Conservation (phyloP, 2,888 invertebrate genomes). For the Athetis lepigone region DNA sequence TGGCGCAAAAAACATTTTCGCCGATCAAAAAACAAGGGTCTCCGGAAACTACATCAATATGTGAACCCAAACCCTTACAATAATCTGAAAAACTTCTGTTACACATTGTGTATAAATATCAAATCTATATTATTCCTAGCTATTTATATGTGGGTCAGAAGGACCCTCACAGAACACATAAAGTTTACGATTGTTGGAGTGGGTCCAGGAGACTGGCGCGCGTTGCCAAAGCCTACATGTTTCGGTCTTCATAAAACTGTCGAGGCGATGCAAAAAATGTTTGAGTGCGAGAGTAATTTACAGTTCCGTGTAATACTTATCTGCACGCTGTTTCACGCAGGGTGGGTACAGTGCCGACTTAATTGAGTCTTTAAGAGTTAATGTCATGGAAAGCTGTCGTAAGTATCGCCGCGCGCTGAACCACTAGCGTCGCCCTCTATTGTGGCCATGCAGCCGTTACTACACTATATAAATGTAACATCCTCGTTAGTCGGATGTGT, state of each 20-base stretch:
- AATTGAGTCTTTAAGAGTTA: not conserved
- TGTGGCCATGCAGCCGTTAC: not conserved
- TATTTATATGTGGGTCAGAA: slow-evolving; percentile 40
- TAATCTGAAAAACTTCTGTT: not conserved
- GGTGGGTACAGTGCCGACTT: not conserved
- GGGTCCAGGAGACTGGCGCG: slow-evolving; percentile 59
- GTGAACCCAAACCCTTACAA: not conserved
- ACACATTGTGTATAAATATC: slow-evolving; percentile 5
- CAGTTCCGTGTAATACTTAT: not conserved
- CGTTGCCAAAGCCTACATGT: slow-evolving; percentile 18
- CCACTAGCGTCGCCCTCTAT: not conserved
- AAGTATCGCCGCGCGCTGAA: not conserved
- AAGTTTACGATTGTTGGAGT: slow-evolving; percentile 72
- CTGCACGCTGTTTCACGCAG: not conserved
- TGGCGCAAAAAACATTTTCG: not conserved
- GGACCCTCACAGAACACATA: slow-evolving; percentile 54
- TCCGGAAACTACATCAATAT: not conserved
- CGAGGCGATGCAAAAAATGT: slow-evolving; percentile 11
- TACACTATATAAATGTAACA: not conserved
- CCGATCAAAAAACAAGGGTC: not conserved
- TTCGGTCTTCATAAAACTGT: slow-evolving; percentile 28
- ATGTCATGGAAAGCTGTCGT: not conserved
- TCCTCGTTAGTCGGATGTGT: no score
- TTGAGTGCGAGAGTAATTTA: slow-evolving; percentile 1
- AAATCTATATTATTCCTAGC: slow-evolving; percentile 8